Percentiles rank a stretch among this genome's conserved stretches.
These are phyloP conservation scores for Apostichopus californicus DNA, from an alignment of 35 echinoderm and acorn worm genomes.

Conservation along the genomic window DNA sequence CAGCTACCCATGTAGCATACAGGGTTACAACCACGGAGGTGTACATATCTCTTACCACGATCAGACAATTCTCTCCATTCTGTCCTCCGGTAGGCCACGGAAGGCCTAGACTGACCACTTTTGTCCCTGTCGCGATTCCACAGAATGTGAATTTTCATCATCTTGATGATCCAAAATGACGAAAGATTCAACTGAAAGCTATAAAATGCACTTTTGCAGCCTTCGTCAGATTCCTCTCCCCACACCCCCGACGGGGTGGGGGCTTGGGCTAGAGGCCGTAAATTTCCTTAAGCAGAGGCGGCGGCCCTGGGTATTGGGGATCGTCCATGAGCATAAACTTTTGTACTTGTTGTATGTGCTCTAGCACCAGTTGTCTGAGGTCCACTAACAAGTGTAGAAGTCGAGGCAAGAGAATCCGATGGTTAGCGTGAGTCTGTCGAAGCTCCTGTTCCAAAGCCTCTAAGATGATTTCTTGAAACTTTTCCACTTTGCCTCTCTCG, in stretches of 20 bases:
- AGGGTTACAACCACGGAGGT: too few species aligned
- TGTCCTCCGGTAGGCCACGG: too few species aligned
- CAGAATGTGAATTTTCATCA: neutral
- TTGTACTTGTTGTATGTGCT: slow-evolving; percentile 95
- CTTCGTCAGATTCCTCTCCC: neutral
- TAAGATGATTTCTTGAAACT: slow-evolving; percentile 90
- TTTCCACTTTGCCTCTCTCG: slow-evolving; percentile 84
- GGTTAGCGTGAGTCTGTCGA: slow-evolving; percentile 80
- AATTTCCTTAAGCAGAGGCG: slow-evolving; percentile 94
- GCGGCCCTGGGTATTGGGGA: slow-evolving; percentile 69
- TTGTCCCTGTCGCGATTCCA: neutral
- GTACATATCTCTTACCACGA: too few species aligned
- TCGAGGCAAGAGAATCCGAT: slow-evolving; percentile 74
- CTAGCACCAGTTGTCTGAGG: slow-evolving; percentile 88
- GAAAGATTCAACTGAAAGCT: too few species aligned
- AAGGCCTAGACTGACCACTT: too few species aligned
- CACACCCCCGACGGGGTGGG: slow-evolving; percentile 18
- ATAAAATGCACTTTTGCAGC: too few species aligned
- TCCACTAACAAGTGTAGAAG: slow-evolving; percentile 85
- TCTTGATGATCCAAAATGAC: neutral
- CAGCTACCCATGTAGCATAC: too few species aligned
- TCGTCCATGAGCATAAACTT: slow-evolving; percentile 89
- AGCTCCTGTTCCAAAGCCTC: slow-evolving; percentile 94
- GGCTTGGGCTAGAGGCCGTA: slow-evolving; percentile 74
- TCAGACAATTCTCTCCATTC: too few species aligned